A percentile compares a stretch with the other conserved stretches of the same genome.
phyloP scores from a whole-genome alignment of 2,888 invertebrate species.

The Hecatera dysodea region DNA sequence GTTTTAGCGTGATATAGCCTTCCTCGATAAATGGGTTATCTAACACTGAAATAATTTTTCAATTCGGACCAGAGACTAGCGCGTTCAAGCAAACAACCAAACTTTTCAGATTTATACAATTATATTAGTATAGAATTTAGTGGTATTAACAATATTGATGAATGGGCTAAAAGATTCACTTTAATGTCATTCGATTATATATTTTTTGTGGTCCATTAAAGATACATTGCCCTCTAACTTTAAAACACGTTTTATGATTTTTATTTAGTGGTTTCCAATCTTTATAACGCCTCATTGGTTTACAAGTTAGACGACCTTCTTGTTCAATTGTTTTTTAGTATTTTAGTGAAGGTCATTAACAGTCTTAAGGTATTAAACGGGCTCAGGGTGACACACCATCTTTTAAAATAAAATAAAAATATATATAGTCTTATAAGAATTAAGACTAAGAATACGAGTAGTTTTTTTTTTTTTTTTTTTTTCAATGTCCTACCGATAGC shows the following conservation, averaged over 20 bases:
- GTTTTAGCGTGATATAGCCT: too few relatives aligned
- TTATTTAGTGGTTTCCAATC: constrained; percentile 18
- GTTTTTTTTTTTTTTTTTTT: too few relatives aligned
- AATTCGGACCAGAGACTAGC: too few relatives aligned
- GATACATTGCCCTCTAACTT: background rate
- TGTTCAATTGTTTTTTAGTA: constrained; percentile 16
- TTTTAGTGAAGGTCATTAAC: constrained; percentile 9
- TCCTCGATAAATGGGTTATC: too few relatives aligned
- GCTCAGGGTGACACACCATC: background rate
- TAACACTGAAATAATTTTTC: too few relatives aligned
- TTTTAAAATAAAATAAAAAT: background rate
- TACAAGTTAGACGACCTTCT: background rate
- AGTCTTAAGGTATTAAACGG: background rate
- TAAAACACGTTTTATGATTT: constrained; percentile 21
- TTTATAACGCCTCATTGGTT: constrained; percentile 15
- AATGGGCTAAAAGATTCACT: constrained; percentile 20
- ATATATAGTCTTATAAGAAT: background rate
- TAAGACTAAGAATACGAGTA: too few relatives aligned
- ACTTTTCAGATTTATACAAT: too few relatives aligned
- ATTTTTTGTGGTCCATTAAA: too few relatives aligned
- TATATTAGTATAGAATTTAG: too few relatives aligned
- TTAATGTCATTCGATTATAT: too few relatives aligned
- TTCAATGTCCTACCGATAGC: too few relatives aligned
- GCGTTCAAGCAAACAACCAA: too few relatives aligned
- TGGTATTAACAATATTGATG: constrained; percentile 24